Evolutionary conservation across 2,888 invertebrate genomes (phyloP).

Genomic region (Platycnemis pennipes): DNA sequence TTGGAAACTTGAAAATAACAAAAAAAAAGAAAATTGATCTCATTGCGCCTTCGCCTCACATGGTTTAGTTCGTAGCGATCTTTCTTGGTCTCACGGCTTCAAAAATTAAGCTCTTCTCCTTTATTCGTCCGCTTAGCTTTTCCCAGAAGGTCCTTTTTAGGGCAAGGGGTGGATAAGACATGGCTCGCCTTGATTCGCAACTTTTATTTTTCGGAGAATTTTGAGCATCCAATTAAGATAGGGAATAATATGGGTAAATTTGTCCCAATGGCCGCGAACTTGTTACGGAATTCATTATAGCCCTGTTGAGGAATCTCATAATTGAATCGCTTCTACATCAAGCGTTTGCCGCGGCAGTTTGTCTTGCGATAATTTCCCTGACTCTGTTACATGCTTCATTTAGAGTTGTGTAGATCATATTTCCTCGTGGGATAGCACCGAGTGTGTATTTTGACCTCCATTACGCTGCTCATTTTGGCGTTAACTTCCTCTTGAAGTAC

Average conservation of each 20-base stretch:
- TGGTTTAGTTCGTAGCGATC: not conserved
- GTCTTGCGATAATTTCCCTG: not conserved
- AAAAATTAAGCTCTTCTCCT: not conserved
- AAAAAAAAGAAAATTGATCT: not conserved
- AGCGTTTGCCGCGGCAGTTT: not conserved
- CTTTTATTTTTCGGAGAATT: not conserved
- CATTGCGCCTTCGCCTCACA: not conserved
- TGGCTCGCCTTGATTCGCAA: not conserved
- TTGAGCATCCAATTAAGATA: slow-evolving; percentile 3
- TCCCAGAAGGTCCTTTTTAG: not conserved
- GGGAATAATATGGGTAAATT: not conserved
- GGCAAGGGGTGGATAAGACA: not conserved
- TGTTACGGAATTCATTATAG: not conserved
- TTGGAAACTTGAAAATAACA: not conserved
- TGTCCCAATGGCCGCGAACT: not conserved
- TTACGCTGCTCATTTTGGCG: not conserved
- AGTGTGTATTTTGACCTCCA: not conserved
- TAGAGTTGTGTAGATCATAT: slow-evolving; percentile 10
- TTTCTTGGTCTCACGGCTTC: not conserved
- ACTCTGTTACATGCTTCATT: not conserved
- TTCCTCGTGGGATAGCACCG: not conserved
- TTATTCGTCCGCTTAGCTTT: not conserved
- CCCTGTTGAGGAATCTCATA: not conserved
- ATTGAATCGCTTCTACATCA: slow-evolving; percentile 8
- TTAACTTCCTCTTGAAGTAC: not conserved